Conservation (phyloP, 1,140 invertebrate species). For the Ooceraea biroi region DNA sequence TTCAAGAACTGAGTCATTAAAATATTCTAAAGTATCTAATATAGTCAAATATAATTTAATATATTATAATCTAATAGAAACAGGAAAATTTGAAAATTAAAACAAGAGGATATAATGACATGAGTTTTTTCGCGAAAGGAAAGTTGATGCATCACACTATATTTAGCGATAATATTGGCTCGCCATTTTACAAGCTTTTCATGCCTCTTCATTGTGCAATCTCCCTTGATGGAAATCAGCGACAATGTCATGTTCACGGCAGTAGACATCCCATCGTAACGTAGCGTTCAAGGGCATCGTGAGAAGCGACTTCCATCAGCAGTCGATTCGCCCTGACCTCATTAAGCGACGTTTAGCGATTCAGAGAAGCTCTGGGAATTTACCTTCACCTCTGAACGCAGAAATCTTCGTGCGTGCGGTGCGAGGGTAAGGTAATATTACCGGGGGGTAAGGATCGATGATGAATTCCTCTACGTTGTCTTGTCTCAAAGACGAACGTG, state of each 20-base stretch:
- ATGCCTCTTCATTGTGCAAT: slow-evolving; percentile 1
- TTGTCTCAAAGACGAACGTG: background rate
- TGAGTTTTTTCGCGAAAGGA: background rate
- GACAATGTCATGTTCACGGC: slow-evolving; percentile 6
- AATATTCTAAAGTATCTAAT: too few relatives aligned
- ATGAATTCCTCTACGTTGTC: slow-evolving; percentile 17
- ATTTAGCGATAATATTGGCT: background rate
- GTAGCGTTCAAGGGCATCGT: slow-evolving; percentile 26
- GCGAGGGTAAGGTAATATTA: background rate
- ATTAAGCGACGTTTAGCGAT: slow-evolving; percentile 34
- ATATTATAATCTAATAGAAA: background rate
- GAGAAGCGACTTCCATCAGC: slow-evolving; percentile 7
- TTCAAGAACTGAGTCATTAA: too few relatives aligned
- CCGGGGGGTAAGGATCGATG: background rate
- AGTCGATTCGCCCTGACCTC: slow-evolving; percentile 53
- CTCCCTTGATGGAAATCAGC: slow-evolving; percentile 7
- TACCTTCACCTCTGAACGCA: background rate
- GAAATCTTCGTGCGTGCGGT: background rate
- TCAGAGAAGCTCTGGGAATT: slow-evolving; percentile 5
- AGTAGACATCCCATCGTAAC: background rate
- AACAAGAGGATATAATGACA: background rate
- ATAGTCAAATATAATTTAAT: too few relatives aligned
- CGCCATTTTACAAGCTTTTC: background rate
- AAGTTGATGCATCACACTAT: background rate
- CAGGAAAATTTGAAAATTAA: background rate